These are phyloP conservation scores for Meloidogyne exigua DNA, from an alignment of 1,140 invertebrate genomes.

Conservation along the genomic window DNA sequence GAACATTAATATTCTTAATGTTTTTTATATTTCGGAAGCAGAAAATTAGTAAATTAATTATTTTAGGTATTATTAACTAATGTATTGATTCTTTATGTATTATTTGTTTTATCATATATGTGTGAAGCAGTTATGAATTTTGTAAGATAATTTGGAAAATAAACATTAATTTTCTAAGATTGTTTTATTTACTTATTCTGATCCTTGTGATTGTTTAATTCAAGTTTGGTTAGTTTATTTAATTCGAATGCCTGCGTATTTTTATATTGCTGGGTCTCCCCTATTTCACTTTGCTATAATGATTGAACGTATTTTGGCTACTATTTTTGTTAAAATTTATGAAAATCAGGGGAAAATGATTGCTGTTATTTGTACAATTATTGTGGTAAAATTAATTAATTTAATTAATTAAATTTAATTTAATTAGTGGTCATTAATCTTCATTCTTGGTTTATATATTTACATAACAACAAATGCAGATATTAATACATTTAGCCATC, in stretches of 20 bases:
- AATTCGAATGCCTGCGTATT: conserved; percentile 6
- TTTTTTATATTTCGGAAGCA: too few relatives aligned
- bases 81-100: conserved; percentile 1
- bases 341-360: conserved; percentile 10
- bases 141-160: not conserved
- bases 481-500: not conserved
- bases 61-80: conserved; percentile 9
- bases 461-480: not conserved
- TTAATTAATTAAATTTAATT: not conserved
- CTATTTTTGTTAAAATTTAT: conserved; percentile 17
- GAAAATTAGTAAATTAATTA: too few relatives aligned
- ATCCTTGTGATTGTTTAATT: conserved; percentile 23
- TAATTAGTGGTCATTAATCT: not conserved
- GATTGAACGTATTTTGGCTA: conserved; percentile 15
- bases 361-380: not conserved
- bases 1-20: too few relatives aligned
- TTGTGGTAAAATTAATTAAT: conserved; percentile 4
- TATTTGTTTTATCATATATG: conserved; percentile 6
- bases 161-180: not conserved
- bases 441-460: not conserved
- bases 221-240: conserved; percentile 23
- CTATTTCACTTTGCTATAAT: conserved; percentile 23
- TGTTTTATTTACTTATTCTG: conserved; percentile 3
- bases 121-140: not conserved
- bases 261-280: conserved; percentile 16